Percentiles rank a stretch among this genome's conserved stretches.
These are phyloP conservation scores for Poeciliopsis presidionis DNA, from an alignment of 2,797 vertebrate genomes.

Conservation along the genomic window DNA sequence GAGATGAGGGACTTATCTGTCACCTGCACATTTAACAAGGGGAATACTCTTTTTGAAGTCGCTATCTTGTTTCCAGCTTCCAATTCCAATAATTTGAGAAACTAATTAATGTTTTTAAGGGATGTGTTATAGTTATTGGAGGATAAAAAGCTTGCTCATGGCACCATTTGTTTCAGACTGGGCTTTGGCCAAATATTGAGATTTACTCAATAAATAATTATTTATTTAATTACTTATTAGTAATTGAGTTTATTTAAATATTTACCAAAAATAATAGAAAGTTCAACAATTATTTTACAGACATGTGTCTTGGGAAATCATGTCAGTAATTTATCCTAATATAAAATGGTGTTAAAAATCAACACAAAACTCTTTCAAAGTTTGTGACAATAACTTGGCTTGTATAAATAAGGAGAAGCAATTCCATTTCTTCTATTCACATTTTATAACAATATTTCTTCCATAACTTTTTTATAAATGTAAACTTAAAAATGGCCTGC, in stretches of 20 bases:
- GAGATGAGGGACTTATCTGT: neutral
- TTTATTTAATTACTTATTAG: neutral
- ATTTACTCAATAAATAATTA: neutral
- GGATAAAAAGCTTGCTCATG: neutral
- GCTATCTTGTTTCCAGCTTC: neutral
- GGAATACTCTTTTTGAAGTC: neutral
- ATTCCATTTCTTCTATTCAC: neutral
- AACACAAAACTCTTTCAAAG: neutral
- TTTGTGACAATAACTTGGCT: neutral
- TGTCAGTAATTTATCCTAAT: neutral
- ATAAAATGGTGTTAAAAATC: neutral
- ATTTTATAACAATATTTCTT: neutral
- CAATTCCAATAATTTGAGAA: neutral
- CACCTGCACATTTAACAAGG: neutral
- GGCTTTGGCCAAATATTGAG: neutral
- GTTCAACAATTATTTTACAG: neutral
- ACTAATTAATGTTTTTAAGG: neutral
- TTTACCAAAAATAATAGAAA: neutral
- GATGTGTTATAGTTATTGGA: neutral
- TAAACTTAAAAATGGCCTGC: conserved; percentile 15
- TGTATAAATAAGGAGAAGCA: neutral
- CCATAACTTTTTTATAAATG: neutral
- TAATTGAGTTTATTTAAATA: neutral
- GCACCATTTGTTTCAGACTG: neutral
- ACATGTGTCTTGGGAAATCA: neutral